phyloP scores from a whole-genome alignment of 2,113 vertebrate genomes.

The Pteropus alecto region DNA sequence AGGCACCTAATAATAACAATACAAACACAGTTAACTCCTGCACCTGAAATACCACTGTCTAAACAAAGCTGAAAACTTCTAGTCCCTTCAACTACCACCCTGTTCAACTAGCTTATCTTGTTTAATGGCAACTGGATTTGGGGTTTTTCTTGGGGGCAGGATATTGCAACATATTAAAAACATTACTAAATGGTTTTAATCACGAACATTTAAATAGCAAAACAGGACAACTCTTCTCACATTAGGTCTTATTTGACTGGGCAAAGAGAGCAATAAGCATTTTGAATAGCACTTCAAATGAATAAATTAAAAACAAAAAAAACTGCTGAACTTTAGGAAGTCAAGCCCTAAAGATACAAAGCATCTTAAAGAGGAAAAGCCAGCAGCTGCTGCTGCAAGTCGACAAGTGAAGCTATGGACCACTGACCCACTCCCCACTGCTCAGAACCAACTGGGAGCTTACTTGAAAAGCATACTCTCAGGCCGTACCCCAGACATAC shows the following conservation, averaged over 20 bases:
- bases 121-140: background rate
- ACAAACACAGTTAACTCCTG: background rate
- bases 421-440: background rate
- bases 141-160: background rate
- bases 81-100: background rate
- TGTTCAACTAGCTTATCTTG: background rate
- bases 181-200: background rate
- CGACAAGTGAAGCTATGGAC: background rate
- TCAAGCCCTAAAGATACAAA: background rate
- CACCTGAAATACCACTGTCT: background rate
- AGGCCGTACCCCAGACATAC: background rate
- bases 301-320: background rate
- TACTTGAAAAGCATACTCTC: background rate
- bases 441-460: background rate
- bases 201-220: background rate
- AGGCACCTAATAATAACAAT: background rate
- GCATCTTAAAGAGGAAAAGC: background rate
- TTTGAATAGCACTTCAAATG: background rate
- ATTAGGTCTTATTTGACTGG: background rate
- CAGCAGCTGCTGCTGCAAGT: background rate
- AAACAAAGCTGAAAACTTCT: background rate
- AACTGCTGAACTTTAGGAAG: background rate
- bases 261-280: background rate
- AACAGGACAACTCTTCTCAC: background rate
- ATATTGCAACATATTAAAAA: background rate